A percentile compares a stretch with the other conserved stretches of the same genome.
Conservation (phyloP, 2,797 vertebrate genomes). For the Amniataba percoides region DNA sequence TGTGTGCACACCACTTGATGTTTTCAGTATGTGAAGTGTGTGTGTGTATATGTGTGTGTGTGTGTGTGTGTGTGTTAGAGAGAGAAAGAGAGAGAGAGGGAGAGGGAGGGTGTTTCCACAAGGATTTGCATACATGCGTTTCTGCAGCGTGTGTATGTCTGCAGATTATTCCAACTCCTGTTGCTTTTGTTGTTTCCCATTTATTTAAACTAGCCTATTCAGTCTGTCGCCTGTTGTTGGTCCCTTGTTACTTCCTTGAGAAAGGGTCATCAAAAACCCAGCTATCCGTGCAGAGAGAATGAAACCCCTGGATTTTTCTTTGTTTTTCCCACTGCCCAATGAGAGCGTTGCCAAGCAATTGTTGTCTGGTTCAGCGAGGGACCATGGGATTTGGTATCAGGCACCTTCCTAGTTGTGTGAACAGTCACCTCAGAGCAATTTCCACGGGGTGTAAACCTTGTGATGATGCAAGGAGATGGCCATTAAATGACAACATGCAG, state of each 20-base stretch:
- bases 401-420: conserved; percentile 72
- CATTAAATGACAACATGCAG: conserved; percentile 70
- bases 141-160: conserved; percentile 39
- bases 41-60: conserved; percentile 32
- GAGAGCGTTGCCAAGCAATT: conserved; percentile 81
- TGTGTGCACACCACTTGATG: conserved; percentile 58
- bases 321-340: conserved; percentile 62
- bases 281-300: conserved; percentile 47
- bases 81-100: too few species aligned
- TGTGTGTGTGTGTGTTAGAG: conserved; percentile 27
- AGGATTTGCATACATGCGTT: conserved; percentile 60
- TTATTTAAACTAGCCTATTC: conserved; percentile 50
- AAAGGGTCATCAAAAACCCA: conserved; percentile 55
- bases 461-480: conserved; percentile 77
- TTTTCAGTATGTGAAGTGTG: conserved; percentile 55
- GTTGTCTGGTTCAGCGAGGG: conserved; percentile 77
- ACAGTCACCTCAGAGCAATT: conserved; percentile 70
- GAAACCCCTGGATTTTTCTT: conserved; percentile 61
- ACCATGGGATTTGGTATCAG: conserved; percentile 79
- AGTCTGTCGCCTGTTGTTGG: conserved; percentile 35
- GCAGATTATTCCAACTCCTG: conserved; percentile 42
- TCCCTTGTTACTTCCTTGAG: conserved; percentile 47
- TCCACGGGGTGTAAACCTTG: conserved; percentile 70
- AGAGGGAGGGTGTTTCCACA: conserved; percentile 44
- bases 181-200: conserved; percentile 53